These are phyloP conservation scores for Zosterops borbonicus DNA, from an alignment of 2,113 vertebrate species.

Conservation along the genomic window DNA sequence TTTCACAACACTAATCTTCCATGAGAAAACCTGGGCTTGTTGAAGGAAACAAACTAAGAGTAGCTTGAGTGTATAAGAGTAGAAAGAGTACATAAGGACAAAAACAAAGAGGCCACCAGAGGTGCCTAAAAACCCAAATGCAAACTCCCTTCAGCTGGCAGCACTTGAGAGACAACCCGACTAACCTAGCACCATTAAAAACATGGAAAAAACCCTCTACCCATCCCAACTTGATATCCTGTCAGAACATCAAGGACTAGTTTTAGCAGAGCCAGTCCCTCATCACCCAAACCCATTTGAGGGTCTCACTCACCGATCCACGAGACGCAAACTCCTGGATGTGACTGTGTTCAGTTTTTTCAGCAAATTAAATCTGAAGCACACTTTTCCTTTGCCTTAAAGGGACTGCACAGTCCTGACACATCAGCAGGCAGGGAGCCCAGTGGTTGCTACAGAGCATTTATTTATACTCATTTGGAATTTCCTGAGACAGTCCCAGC, in stretches of 20 bases:
- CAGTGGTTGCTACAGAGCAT: slow-evolving; percentile 67
- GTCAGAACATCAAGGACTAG: background rate
- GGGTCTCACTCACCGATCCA: slow-evolving; percentile 62
- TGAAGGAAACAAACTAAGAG: background rate
- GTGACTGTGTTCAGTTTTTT: background rate
- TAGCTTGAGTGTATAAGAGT: too few relatives aligned
- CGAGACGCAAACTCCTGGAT: background rate
- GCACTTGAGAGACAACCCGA: background rate
- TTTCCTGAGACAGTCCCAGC: slow-evolving; percentile 85
- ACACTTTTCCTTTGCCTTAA: slow-evolving; percentile 65
- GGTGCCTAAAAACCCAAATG: background rate
- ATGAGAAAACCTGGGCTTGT: background rate
- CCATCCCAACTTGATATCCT: background rate
- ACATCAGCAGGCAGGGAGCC: slow-evolving; percentile 73
- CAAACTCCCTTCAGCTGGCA: background rate
- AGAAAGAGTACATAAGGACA: background rate
- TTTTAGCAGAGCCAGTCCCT: background rate
- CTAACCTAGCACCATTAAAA: background rate
- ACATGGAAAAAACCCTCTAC: background rate
- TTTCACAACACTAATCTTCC: background rate
- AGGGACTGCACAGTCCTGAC: slow-evolving; percentile 62
- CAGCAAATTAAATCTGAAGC: slow-evolving; percentile 69
- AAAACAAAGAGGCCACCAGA: background rate
- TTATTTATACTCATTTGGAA: slow-evolving; percentile 86
- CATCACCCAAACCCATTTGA: background rate